phyloP scores from a whole-genome alignment of 2,888 invertebrate genomes.

The Lucinisca nassula region DNA sequence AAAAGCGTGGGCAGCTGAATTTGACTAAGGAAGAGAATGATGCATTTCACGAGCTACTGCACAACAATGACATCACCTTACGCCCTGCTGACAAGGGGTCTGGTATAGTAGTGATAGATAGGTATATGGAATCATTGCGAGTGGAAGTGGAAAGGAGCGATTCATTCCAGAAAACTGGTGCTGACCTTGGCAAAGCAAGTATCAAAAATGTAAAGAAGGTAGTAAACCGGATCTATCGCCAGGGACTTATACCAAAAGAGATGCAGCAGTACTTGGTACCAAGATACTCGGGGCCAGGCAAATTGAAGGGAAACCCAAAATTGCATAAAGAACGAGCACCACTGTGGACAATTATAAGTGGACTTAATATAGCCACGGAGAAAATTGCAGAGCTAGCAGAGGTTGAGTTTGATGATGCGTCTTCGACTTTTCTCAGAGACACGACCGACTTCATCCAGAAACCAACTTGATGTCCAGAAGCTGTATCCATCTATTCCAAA shows the following conservation, averaged over 20 bases:
- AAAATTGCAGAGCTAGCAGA: slow-evolving; percentile 36
- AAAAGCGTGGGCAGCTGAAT: not conserved
- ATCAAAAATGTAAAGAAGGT: slow-evolving; percentile 3
- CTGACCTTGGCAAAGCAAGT: no score
- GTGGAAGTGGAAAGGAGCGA: slow-evolving; percentile 1
- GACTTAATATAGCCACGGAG: slow-evolving; percentile 25
- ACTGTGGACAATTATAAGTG: slow-evolving; percentile 23
- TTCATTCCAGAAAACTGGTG: not conserved
- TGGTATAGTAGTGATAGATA: slow-evolving; percentile 17
- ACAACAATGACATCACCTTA: slow-evolving; percentile 16
- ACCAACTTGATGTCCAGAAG: no score
- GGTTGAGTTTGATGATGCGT: slow-evolving; percentile 7
- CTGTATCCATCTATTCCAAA: no score
- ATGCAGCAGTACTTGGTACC: slow-evolving; percentile 31
- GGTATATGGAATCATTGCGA: not conserved
- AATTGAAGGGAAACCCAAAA: slow-evolving; percentile 39
- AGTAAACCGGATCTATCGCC: slow-evolving; percentile 10
- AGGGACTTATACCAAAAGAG: slow-evolving; percentile 19
- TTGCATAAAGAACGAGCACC: slow-evolving; percentile 28
- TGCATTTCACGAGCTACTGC: not conserved
- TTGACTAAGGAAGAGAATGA: not conserved
- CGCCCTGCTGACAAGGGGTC: slow-evolving; percentile 32
- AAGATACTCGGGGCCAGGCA: slow-evolving; percentile 14
- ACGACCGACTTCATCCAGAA: slow-evolving; percentile 29
- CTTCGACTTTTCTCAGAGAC: slow-evolving; percentile 10